phyloP scores from a whole-genome alignment of 2,888 invertebrate genomes.

The Baccha elongata region DNA sequence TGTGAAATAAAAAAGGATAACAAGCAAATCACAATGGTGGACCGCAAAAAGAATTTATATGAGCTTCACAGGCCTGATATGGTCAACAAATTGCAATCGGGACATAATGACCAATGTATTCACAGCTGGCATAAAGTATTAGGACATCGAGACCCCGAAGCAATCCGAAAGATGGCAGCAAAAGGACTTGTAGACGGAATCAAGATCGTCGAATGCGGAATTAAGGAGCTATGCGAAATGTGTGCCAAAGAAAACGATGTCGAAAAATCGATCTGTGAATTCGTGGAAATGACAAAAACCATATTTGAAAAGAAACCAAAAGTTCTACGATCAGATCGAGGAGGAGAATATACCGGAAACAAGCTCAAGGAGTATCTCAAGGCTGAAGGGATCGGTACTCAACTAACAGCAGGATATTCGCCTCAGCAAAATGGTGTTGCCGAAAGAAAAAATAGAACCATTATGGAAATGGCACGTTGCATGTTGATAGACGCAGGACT shows the following conservation, averaged over 20 bases:
- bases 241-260: neutral
- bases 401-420: too few relatives aligned
- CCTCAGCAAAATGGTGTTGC: neutral
- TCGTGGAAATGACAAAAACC: neutral
- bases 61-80: neutral
- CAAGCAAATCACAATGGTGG: neutral
- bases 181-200: neutral
- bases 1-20: neutral
- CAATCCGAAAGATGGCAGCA: neutral
- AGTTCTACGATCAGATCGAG: neutral
- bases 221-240: neutral
- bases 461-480: neutral
- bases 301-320: too few relatives aligned
- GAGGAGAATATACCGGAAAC: neutral
- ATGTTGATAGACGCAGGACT: neutral
- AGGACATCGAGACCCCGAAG: neutral
- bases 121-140: neutral
- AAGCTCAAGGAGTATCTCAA: neutral
- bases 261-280: neutral
- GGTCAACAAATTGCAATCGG: neutral
- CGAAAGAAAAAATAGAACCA: too few relatives aligned
- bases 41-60: neutral
- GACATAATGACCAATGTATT: neutral
- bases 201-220: neutral
- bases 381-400: too few relatives aligned